Conservation (phyloP, 2,113 vertebrate genomes). For the Sinocyclocheilus maitianheensis region DNA sequence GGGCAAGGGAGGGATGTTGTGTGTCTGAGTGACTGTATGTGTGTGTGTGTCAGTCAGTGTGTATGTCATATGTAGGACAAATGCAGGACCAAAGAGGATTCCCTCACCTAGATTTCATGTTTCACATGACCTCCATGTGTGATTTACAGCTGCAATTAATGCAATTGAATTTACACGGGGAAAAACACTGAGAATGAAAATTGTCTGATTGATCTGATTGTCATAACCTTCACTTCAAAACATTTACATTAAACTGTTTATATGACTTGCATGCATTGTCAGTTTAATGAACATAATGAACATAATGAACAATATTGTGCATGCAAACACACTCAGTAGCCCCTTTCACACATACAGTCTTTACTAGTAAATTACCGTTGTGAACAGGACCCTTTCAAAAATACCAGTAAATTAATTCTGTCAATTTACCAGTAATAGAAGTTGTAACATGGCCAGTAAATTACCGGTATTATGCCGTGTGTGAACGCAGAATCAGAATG, state of each 20-base stretch:
- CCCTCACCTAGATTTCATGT: constrained; percentile 39
- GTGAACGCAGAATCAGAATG: no score
- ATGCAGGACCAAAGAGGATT: constrained; percentile 40
- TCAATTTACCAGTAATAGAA: no score
- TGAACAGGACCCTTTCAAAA: no score
- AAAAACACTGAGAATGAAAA: neutral
- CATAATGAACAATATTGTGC: neutral
- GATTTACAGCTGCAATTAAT: neutral
- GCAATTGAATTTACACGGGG: neutral
- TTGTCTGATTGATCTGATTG: neutral
- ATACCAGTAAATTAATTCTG: no score
- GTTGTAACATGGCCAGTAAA: no score
- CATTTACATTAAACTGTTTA: neutral
- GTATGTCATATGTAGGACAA: constrained; percentile 37
- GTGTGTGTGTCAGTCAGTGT: neutral
- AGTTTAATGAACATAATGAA: neutral
- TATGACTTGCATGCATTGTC: neutral
- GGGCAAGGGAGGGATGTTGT: constrained; percentile 23
- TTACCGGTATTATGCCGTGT: no score
- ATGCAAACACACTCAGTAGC: neutral
- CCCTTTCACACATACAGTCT: no score
- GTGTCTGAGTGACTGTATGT: constrained; percentile 23
- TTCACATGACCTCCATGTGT: constrained; percentile 31
- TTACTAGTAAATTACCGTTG: no score
- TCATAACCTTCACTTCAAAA: neutral